Evolutionary conservation across 2,888 invertebrate species (phyloP).

Genomic region (Macrosiphum euphorbiae): DNA sequence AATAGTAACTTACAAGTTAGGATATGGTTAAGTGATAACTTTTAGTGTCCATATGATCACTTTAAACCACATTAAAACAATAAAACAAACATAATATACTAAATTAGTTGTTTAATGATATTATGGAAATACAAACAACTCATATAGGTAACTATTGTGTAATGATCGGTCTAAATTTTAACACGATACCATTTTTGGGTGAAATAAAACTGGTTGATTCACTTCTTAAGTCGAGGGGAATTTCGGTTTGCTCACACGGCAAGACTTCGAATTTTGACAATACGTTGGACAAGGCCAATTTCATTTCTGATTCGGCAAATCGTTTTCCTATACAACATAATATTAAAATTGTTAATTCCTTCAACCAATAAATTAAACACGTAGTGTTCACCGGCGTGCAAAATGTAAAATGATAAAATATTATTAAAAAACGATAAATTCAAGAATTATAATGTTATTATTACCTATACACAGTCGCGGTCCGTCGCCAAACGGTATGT

Average conservation of each 20-base stretch:
- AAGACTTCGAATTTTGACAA: neutral
- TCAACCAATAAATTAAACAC: too few relatives aligned
- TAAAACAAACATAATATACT: too few relatives aligned
- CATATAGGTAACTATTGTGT: neutral
- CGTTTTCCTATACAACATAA: neutral
- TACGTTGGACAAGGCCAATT: neutral
- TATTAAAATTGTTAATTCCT: neutral
- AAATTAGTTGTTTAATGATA: too few relatives aligned
- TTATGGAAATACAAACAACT: too few relatives aligned
- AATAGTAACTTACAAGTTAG: too few relatives aligned
- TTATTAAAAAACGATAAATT: neutral
- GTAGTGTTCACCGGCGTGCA: too few relatives aligned
- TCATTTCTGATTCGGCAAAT: neutral
- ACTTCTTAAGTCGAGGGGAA: neutral
- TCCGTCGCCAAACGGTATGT: constrained; percentile 70
- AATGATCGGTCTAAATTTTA: neutral
- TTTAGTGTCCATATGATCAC: too few relatives aligned
- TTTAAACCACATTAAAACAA: too few relatives aligned
- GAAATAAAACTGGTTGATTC: neutral
- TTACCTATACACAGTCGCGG: constrained; percentile 70
- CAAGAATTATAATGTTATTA: neutral
- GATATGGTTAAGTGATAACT: too few relatives aligned
- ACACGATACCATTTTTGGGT: neutral
- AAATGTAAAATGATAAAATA: neutral
- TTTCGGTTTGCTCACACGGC: neutral